These are phyloP conservation scores for Pomacea maculata DNA, from an alignment of 1,140 invertebrate species.

Conservation along the genomic window DNA sequence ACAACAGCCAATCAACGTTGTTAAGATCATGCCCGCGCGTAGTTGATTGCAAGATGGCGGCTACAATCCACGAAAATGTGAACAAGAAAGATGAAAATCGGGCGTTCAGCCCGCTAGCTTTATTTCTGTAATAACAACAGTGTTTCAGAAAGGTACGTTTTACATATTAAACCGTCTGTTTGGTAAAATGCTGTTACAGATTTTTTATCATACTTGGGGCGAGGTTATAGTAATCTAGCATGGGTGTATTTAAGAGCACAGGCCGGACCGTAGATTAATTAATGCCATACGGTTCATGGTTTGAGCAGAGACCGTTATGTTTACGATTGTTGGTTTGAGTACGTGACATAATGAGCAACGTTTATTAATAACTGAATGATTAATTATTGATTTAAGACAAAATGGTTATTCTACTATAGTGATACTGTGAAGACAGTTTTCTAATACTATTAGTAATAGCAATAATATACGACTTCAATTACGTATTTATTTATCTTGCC, in stretches of 20 bases:
- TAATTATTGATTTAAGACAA: no score
- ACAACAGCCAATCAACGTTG: constrained; percentile 14
- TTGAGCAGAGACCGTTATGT: background rate
- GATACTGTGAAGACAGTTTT: no score
- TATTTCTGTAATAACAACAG: background rate
- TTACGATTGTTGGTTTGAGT: no score
- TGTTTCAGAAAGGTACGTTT: background rate
- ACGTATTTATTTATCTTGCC: no score
- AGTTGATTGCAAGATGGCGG: constrained; percentile 17
- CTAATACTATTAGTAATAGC: no score
- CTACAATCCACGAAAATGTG: constrained; percentile 6
- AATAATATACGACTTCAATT: no score
- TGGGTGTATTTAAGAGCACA: background rate
- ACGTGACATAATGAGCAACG: no score
- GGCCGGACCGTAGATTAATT: background rate
- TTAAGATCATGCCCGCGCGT: constrained; percentile 4
- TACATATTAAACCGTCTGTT: background rate
- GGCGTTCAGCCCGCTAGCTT: background rate
- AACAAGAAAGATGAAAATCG: constrained; percentile 10
- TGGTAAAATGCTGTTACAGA: background rate
- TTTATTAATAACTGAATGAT: no score
- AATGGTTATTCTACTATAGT: no score
- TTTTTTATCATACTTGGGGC: background rate
- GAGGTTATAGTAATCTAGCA: background rate
- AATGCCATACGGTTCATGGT: background rate